phyloP scores from a whole-genome alignment of 2,888 invertebrate species.

The Amiota communis region DNA sequence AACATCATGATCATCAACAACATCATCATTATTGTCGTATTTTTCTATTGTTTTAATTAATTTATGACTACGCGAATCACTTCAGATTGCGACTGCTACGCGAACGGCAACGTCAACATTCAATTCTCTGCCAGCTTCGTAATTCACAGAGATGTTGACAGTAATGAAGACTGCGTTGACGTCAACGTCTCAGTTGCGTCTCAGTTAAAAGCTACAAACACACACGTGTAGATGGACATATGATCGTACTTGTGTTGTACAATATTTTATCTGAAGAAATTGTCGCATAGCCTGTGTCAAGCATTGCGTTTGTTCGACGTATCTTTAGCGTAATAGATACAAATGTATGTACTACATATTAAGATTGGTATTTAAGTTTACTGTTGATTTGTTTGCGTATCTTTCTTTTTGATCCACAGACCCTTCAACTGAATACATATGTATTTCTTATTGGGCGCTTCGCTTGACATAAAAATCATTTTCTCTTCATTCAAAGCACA shows the following conservation, averaged over 20 bases:
- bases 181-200: slow-evolving; percentile 16
- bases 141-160: not conserved
- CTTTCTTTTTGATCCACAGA: not conserved
- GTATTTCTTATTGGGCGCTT: slow-evolving; percentile 21
- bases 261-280: slow-evolving; percentile 19
- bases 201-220: slow-evolving; percentile 7
- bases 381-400: slow-evolving; percentile 18
- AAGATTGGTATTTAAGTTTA: slow-evolving; percentile 1
- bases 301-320: too few species aligned
- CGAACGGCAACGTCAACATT: slow-evolving; percentile 21
- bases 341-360: not conserved
- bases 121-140: not conserved
- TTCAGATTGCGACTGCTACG: slow-evolving; percentile 35
- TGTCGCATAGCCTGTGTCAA: too few species aligned
- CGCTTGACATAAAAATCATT: slow-evolving; percentile 27
- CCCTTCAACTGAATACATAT: not conserved
- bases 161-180: not conserved
- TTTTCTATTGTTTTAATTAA: slow-evolving; percentile 64
- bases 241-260: not conserved
- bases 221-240: not conserved
- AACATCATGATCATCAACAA: too few species aligned
- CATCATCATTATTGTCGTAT: not conserved
- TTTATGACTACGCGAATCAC: slow-evolving; percentile 67
- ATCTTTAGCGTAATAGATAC: not conserved
- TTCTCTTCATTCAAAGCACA: slow-evolving; percentile 51